Base-by-base conservation (phyloP, 2,797 vertebrate genomes). In the Malacoctenus gilli region DNA sequence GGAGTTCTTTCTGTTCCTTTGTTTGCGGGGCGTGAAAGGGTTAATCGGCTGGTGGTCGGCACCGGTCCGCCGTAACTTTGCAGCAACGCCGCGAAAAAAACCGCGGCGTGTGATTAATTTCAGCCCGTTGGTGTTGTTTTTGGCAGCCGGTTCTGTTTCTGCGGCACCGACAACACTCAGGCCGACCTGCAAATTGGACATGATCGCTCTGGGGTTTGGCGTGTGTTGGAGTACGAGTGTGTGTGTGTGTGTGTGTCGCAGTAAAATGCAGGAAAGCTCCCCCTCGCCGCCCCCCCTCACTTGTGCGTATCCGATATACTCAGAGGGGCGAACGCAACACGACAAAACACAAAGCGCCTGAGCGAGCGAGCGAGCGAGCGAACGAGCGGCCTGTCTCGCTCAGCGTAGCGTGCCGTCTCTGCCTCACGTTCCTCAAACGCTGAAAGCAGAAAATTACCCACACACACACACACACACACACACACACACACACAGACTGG, bases 111-210 rank as follows among this genome's bases (percentile, higher is more conserved):
- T 72, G 71, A 76, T 83, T 50, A 28, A 75, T 70, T 40, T 38
- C 56, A 5, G 30, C 42, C 28, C 5, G 30, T 35, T 3, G 20
- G 2, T 70, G 83, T 81, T 83, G 5, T 71, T 71, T 53, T 79
- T 88, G 85, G 83, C 80, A 22, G 12, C 4, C n/a, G 0, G 2
- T 11, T 54, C 56, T 18, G 47, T 30, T 64, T 49, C 62, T 46
- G 36, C 41, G 12, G 51, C 46, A n/a, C 32, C 35, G 1, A 28
- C 5, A 42, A 70, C 55, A 15, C 65, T 76, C 72, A 78, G 30
- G 44, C 56, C 30, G 31, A 76, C 71, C 51, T 68, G 65, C 59
- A 81, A 86, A 85, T 82, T 84, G 77, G 69, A 83, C 30, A 1
- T 37, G 84, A 87, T 77, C 8, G 59, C 68, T 71, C 5, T 59